phyloP scores from a whole-genome alignment of 2,113 vertebrate species.

The Zosterops japonicus region DNA sequence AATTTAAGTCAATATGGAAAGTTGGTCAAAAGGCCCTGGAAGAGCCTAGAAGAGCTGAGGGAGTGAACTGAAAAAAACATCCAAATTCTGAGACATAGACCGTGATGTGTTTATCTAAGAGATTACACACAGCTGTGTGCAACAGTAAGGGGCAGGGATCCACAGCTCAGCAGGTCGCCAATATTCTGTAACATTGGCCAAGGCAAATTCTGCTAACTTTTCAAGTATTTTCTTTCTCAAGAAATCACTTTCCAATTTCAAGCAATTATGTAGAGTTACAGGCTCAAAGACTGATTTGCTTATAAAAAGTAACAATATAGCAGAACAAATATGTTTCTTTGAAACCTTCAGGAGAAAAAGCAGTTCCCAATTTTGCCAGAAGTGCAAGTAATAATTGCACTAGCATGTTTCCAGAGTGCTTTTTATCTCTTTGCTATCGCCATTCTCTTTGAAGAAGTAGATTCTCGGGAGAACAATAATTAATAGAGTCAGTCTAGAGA shows the following conservation, averaged over 20 bases:
- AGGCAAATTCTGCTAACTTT: neutral
- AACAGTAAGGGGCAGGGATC: neutral
- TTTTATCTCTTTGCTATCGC: neutral
- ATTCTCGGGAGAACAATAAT: conserved; percentile 14
- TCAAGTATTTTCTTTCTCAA: neutral
- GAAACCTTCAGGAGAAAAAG: neutral
- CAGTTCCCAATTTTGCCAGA: neutral
- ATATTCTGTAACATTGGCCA: neutral
- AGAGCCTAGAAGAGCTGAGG: neutral
- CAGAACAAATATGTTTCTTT: neutral
- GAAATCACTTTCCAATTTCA: neutral
- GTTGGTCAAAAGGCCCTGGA: neutral
- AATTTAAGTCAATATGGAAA: neutral
- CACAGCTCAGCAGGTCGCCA: neutral
- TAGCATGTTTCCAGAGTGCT: neutral
- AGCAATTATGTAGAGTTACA: neutral
- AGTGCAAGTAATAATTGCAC: neutral
- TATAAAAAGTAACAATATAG: neutral
- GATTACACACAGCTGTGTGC: neutral
- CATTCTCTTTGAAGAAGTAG: neutral
- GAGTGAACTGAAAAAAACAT: neutral
- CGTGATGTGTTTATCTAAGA: neutral
- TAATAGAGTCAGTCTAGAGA: conserved; percentile 49
- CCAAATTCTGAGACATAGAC: neutral
- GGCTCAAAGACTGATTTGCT: neutral